Evolutionary conservation across 1,140 invertebrate genomes (phyloP).

Genomic region (Plectus sambesii): DNA sequence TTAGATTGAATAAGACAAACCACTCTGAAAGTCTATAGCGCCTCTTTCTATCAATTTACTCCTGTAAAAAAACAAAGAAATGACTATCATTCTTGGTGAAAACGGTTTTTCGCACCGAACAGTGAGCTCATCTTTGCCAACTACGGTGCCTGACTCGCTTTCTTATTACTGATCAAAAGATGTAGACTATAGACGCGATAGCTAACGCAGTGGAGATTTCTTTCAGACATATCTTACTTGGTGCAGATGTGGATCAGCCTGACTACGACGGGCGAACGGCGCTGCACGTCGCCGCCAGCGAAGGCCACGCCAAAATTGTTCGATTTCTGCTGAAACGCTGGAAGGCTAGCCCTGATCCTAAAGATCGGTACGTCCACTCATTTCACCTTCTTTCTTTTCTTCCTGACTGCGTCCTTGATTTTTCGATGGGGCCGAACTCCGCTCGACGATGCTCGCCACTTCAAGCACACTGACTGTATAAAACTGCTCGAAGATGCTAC

Average conservation of each 20-base stretch:
- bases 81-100: not conserved
- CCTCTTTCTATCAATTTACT: no score
- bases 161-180: no score
- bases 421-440: constrained; percentile 20
- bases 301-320: constrained; percentile 38
- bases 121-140: no score
- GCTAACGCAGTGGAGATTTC: constrained; percentile 3
- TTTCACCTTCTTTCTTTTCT: constrained; percentile 1
- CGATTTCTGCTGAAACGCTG: constrained; percentile 57
- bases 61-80: not conserved
- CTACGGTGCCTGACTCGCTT: no score
- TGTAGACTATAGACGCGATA: constrained; percentile 3
- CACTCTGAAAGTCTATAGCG: no score
- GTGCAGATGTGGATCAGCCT: constrained; percentile 60
- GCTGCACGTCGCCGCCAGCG: constrained; percentile 47
- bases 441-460: constrained; percentile 21
- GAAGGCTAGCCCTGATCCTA: constrained; percentile 62
- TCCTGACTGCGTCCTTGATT: constrained; percentile 3
- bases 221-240: constrained; percentile 23
- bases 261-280: constrained; percentile 66
- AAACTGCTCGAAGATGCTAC: not conserved
- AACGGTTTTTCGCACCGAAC: not conserved
- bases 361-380: constrained; percentile 48
- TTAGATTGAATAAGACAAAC: no score
- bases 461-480: constrained; percentile 22